phyloP scores from a whole-genome alignment of 2,888 invertebrate genomes.

The Platynereis dumerilii region DNA sequence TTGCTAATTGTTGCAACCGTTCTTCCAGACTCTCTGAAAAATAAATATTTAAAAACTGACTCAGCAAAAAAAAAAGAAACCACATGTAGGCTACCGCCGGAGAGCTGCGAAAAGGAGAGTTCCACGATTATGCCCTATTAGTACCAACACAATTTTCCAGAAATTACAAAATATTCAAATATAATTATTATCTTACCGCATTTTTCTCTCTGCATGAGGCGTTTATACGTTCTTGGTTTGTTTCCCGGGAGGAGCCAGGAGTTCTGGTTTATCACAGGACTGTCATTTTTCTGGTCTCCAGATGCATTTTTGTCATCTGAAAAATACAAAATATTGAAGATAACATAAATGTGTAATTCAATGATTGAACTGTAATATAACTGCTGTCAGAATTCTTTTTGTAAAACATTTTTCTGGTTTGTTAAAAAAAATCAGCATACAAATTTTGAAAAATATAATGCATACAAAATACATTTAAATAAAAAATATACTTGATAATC shows the following conservation, averaged over 20 bases:
- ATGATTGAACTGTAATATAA: no score
- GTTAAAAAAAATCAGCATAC: no score
- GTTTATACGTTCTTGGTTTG: constrained; percentile 75
- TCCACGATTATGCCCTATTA: not conserved
- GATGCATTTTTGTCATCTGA: constrained; percentile 4
- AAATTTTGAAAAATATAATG: no score
- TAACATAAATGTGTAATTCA: no score
- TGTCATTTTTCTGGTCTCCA: not conserved
- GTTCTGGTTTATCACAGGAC: constrained; percentile 64
- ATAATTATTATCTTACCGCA: constrained; percentile 75
- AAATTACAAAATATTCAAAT: not conserved
- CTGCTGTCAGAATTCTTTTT: no score
- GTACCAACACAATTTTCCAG: no score
- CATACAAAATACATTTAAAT: no score
- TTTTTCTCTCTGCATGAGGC: constrained; percentile 75
- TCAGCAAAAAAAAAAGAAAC: not conserved
- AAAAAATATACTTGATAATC: no score
- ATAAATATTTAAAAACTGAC: constrained; percentile 30
- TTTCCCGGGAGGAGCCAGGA: constrained; percentile 74
- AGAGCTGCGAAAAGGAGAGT: not conserved
- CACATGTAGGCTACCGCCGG: no score
- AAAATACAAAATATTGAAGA: no score
- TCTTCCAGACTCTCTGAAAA: constrained; percentile 82
- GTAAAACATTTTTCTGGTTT: no score
- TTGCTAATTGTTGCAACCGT: constrained; percentile 77